phyloP scores from a whole-genome alignment of 2,888 invertebrate genomes.

The Lamproptera curius region DNA sequence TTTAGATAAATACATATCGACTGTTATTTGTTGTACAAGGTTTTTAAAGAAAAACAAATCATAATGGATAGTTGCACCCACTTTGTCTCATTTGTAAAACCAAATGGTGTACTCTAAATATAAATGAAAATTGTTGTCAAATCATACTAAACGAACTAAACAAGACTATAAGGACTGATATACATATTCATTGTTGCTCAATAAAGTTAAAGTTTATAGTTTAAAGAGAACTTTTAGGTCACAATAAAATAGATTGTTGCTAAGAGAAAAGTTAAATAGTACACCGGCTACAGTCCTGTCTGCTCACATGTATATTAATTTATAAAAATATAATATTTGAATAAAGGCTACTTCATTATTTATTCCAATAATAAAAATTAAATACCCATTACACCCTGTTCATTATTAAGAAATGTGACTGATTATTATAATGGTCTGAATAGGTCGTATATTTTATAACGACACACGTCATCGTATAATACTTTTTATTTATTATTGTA shows the following conservation, averaged over 20 bases:
- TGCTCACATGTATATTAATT: neutral
- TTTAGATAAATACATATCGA: constrained; percentile 9
- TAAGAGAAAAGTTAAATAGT: neutral
- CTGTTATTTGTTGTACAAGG: neutral
- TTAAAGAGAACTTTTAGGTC: neutral
- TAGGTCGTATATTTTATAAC: too few species aligned
- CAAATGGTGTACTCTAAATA: neutral
- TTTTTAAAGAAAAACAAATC: constrained; percentile 1
- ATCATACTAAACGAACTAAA: constrained; percentile 1
- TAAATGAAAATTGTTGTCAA: neutral
- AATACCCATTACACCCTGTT: too few species aligned
- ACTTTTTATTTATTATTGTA: too few species aligned
- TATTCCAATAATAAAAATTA: too few species aligned
- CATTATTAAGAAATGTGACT: too few species aligned
- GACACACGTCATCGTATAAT: too few species aligned
- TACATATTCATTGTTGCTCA: constrained; percentile 20
- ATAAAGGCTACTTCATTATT: neutral
- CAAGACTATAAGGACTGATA: constrained; percentile 18
- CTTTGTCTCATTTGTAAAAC: neutral
- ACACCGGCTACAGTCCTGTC: neutral
- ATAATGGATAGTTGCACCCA: constrained; percentile 6
- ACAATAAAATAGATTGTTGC: neutral
- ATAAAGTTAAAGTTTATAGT: constrained; percentile 16
- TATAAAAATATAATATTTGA: neutral
- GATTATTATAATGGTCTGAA: too few species aligned